Evolutionary conservation across 2,113 vertebrate species (phyloP).

Genomic region (Heterotis niloticus): DNA sequence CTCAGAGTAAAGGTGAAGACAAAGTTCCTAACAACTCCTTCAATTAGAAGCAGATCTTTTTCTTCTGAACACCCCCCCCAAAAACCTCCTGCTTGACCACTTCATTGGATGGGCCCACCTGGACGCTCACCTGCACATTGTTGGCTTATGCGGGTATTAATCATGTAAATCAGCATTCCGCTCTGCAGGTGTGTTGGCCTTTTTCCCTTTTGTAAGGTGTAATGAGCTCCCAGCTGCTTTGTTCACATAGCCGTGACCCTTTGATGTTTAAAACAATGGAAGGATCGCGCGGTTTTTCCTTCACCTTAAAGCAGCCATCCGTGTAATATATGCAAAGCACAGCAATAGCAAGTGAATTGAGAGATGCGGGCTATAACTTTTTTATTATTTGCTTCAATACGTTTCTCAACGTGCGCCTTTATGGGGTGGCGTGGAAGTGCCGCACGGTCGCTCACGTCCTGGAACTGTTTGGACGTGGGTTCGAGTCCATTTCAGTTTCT

Average conservation of each 20-base stretch:
- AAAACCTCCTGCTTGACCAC: not conserved
- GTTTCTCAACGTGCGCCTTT: too few species aligned
- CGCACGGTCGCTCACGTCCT: too few species aligned
- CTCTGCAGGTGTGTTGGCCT: slow-evolving; percentile 31
- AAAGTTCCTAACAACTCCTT: not conserved
- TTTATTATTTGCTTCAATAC: too few species aligned
- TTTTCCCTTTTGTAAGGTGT: slow-evolving; percentile 14
- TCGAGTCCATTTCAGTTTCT: too few species aligned
- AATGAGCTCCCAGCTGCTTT: slow-evolving; percentile 37
- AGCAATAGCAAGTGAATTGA: not conserved
- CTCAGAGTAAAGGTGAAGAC: not conserved
- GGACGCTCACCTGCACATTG: not conserved
- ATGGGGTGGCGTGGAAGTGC: too few species aligned
- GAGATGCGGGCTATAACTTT: not conserved
- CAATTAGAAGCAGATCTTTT: not conserved
- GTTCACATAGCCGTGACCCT: slow-evolving; percentile 28
- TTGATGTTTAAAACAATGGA: slow-evolving; percentile 43
- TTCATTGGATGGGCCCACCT: slow-evolving; percentile 1
- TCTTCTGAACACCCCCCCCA: not conserved
- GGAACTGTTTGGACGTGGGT: too few species aligned
- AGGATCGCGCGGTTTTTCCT: slow-evolving; percentile 24
- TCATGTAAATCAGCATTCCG: slow-evolving; percentile 11
- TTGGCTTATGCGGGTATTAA: slow-evolving; percentile 11
- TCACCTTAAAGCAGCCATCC: not conserved
- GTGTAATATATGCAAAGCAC: not conserved